Conservation (phyloP, 1,140 invertebrate species). For the Penaeus indicus region DNA sequence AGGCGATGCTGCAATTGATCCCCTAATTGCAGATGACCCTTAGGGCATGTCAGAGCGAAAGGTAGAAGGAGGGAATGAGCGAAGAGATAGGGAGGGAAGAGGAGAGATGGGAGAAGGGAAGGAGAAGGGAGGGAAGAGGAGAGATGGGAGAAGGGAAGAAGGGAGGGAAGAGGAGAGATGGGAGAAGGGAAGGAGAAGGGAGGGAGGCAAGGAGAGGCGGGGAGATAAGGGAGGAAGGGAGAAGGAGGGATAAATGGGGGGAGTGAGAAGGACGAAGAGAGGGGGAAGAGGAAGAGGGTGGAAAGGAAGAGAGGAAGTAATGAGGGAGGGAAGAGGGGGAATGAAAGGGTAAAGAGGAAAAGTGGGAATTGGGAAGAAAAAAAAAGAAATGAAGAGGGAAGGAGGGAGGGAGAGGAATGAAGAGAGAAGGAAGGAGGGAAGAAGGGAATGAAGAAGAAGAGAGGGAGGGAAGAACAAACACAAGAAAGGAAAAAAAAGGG, state of each 20-base stretch:
- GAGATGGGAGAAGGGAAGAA: neutral
- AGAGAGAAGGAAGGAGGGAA: neutral
- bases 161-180: neutral
- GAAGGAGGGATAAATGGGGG: too few species aligned
- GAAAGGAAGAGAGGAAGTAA: neutral
- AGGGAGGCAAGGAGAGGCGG: neutral
- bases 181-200: neutral
- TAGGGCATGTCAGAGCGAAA: constrained; percentile 39
- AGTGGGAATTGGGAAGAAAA: neutral
- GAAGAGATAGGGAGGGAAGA: neutral
- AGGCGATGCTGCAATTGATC: constrained; percentile 50
- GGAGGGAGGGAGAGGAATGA: neutral
- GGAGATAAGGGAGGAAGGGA: neutral
- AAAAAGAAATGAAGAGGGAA: neutral
- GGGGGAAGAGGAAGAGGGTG: too few species aligned
- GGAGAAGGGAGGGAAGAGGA: neutral
- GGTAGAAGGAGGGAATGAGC: neutral
- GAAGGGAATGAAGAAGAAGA: neutral
- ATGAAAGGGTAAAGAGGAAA: neutral
- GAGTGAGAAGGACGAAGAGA: neutral
- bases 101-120: neutral
- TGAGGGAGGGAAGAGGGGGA: neutral
- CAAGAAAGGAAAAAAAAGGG: neutral
- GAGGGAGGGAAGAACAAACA: neutral
- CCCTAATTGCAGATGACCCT: constrained; percentile 51